Conservation (phyloP, 2,797 vertebrate genomes). For the Scomberomorus guttatus region DNA sequence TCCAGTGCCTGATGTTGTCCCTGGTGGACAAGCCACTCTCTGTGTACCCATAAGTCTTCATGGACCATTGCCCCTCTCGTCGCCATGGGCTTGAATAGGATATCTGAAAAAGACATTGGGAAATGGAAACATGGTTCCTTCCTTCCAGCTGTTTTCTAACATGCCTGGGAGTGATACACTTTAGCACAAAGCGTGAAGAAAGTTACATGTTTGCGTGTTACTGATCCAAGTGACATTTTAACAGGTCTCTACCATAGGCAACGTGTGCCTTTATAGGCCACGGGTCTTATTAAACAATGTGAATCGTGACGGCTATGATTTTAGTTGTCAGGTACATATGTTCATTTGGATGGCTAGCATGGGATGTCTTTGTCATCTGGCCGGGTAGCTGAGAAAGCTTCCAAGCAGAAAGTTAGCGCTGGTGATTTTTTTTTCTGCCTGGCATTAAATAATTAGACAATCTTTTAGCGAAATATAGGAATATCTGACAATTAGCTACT, state of each 20-base stretch:
- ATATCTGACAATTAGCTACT: background rate
- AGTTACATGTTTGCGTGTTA: background rate
- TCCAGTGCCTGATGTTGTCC: slow-evolving; percentile 64
- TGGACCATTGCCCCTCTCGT: slow-evolving; percentile 59
- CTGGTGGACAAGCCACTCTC: slow-evolving; percentile 70
- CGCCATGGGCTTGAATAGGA: slow-evolving; percentile 43
- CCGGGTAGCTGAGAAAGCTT: slow-evolving; percentile 27
- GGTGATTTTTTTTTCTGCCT: background rate
- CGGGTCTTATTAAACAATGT: too few species aligned
- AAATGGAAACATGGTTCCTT: background rate
- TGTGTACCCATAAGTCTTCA: slow-evolving; percentile 66
- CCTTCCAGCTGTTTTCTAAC: background rate
- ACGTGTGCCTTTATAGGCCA: background rate
- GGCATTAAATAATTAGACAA: accelerated
- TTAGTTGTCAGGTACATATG: background rate
- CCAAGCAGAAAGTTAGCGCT: slow-evolving; percentile 30
- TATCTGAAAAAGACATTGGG: slow-evolving; percentile 31
- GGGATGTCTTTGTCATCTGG: slow-evolving; percentile 57
- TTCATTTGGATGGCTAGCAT: slow-evolving; percentile 17
- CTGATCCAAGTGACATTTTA: background rate
- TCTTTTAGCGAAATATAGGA: accelerated
- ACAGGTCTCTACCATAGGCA: background rate
- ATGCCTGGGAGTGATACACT: background rate
- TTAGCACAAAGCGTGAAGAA: background rate
- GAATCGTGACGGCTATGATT: background rate